Conservation (phyloP, 2,113 vertebrate genomes). For the Suricata suricatta region DNA sequence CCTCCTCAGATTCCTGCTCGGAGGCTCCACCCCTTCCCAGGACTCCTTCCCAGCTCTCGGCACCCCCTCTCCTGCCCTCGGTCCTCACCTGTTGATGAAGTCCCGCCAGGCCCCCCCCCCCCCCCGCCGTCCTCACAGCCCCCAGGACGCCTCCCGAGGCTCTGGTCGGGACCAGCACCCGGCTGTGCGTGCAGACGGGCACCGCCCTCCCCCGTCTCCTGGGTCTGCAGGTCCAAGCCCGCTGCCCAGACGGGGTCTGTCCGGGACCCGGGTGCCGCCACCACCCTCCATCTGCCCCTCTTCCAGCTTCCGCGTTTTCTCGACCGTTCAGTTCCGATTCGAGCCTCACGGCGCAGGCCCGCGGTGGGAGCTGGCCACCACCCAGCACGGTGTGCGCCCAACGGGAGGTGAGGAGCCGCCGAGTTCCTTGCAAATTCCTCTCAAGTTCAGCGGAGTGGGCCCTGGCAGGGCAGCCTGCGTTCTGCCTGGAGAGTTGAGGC, state of each 20-base stretch:
- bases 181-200: accelerated
- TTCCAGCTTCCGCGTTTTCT: neutral
- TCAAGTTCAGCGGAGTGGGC: accelerated
- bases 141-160: neutral
- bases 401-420: neutral
- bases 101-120: too few species aligned
- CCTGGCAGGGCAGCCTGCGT: accelerated
- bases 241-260: accelerated
- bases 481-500: neutral
- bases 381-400: neutral
- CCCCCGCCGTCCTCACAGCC: accelerated
- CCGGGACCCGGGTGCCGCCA: accelerated
- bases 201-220: accelerated
- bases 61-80: accelerated
- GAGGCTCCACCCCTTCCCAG: neutral
- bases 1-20: neutral
- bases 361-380: neutral
- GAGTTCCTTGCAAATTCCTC: accelerated
- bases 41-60: neutral
- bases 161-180: accelerated
- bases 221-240: neutral
- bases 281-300: neutral
- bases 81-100: neutral
- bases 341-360: accelerated
- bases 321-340: neutral